Conservation (phyloP, 1,140 invertebrate species). For the Drosophila nigromelanica region DNA sequence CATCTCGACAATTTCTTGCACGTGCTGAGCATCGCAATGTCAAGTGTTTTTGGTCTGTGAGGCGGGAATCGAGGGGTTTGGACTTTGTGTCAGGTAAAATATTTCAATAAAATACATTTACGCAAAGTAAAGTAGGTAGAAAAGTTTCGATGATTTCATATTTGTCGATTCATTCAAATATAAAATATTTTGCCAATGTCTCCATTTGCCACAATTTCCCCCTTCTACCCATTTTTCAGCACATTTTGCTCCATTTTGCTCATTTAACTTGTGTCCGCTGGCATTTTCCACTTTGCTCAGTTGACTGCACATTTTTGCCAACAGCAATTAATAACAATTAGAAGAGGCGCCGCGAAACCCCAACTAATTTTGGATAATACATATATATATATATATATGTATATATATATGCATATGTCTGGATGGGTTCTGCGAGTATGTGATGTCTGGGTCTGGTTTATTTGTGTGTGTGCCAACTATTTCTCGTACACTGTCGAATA, state of each 20-base stretch:
- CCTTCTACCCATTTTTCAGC: slow-evolving; percentile 11
- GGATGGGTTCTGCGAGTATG: neutral
- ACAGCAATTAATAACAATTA: slow-evolving; percentile 77
- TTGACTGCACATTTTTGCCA: slow-evolving; percentile 28
- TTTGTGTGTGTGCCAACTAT: slow-evolving; percentile 31
- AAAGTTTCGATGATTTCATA: slow-evolving; percentile 73
- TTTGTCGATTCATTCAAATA: slow-evolving; percentile 59
- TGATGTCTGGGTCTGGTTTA: neutral
- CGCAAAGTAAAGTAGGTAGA: slow-evolving; percentile 30
- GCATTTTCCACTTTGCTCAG: slow-evolving; percentile 8
- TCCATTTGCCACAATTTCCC: slow-evolving; percentile 2
- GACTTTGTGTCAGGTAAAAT: slow-evolving; percentile 54
- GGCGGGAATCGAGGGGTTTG: neutral
- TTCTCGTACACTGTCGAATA: slow-evolving; percentile 62
- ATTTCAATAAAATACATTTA: slow-evolving; percentile 79
- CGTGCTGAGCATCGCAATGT: slow-evolving; percentile 72
- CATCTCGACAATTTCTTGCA: slow-evolving; percentile 80
- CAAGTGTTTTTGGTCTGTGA: slow-evolving; percentile 55
- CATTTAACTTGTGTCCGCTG: slow-evolving; percentile 6
- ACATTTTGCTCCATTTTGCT: neutral
- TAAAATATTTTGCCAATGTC: slow-evolving; percentile 31
- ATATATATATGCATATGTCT: no score
- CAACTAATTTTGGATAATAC: slow-evolving; percentile 72
- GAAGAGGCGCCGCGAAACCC: slow-evolving; percentile 52
- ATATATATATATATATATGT: slow-evolving; percentile 23